Base-by-base conservation (phyloP, 1,140 invertebrate genomes). In the Diprion similis region DNA sequence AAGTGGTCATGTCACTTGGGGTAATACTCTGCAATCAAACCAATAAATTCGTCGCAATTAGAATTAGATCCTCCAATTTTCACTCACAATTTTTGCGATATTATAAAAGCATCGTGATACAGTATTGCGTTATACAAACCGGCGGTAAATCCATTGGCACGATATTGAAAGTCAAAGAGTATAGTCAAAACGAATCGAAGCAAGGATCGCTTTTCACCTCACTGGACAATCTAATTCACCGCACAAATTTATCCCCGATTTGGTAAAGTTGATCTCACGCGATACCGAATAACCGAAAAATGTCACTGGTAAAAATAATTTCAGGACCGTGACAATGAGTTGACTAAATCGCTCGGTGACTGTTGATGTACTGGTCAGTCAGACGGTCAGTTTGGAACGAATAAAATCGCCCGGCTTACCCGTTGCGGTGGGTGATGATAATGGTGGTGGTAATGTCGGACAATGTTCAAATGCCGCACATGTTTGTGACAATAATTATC, bases 1-100 rank as follows among this genome's bases (percentile, higher is more conserved):
- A 78, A 82, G 82, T 83, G 81, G 82, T 85, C 85, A 85, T 87
- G 79, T 82, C 85, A 87, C 80, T 81, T 76, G 78, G 17, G 59
- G 51, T 17, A 17, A 13, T 59, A 59, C 51, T 59, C 51, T 59
- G 51, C n/a, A 59, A 59, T 59, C 51, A 59, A 9, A 59, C 11
- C 11, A 17, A 0, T 37, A 37, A 37, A 37, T 37, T 37, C 24
- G 24, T 37, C 24, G 6, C 24, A 37, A 37, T 37, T 37, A 37
- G 24, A 37, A 37, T 37, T 37, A 6, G 24, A 37, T 37, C 6
- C 1, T 37, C 2, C 24, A 1, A 37, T 37, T 37, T 37, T 37
- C 24, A 37, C 24, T 37, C 24, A 6, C n/a, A n/a, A n/a, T n/a
- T n/a, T 37, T 0, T 6, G 24, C 24, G 24, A 37, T 37, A 37